phyloP scores from a whole-genome alignment of 2,113 vertebrate species.

The Pteropus alecto region DNA sequence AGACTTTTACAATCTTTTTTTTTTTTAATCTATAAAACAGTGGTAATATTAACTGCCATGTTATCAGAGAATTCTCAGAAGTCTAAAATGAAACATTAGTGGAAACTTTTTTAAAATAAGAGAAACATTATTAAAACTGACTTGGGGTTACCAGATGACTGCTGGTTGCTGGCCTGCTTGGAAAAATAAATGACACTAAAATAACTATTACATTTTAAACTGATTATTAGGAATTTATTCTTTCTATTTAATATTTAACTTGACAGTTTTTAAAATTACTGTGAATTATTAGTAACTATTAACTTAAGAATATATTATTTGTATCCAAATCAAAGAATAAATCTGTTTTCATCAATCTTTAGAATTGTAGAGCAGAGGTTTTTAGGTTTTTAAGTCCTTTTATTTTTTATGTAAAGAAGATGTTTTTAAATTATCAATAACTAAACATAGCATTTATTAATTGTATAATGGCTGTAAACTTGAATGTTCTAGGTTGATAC shows the following conservation, averaged over 20 bases:
- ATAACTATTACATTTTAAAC: neutral
- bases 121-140: conserved; percentile 44
- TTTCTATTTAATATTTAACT: neutral
- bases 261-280: neutral
- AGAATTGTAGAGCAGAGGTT: neutral
- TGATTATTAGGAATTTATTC: neutral
- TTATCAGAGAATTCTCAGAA: neutral
- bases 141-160: conserved; percentile 18
- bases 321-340: neutral
- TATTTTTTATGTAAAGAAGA: neutral
- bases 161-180: conserved; percentile 38
- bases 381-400: neutral
- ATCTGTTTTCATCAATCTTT: neutral
- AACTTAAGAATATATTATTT: neutral
- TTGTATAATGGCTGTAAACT: neutral
- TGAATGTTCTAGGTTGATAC: neutral
- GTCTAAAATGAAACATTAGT: neutral
- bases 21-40: neutral
- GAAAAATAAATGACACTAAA: conserved; percentile 36
- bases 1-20: neutral
- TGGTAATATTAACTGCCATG: neutral
- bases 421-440: neutral
- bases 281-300: neutral
- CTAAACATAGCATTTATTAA: neutral
- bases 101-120: neutral